Conservation (phyloP, 2,888 invertebrate genomes). For the Anticlea derivata region DNA sequence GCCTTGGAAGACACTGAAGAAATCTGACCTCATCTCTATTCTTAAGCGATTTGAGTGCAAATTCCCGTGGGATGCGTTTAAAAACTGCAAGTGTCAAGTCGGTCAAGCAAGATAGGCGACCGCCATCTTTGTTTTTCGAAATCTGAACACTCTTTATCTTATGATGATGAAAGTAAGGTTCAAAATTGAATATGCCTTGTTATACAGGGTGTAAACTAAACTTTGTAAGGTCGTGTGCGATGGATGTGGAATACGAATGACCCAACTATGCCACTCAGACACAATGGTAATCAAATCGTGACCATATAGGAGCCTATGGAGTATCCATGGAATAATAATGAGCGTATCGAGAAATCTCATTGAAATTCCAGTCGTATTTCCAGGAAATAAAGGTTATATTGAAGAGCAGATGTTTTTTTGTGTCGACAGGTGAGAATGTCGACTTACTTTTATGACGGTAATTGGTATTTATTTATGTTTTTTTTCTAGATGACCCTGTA, state of each 20-base stretch:
- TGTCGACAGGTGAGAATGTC: constrained; percentile 19
- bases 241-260: constrained; percentile 30
- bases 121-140: constrained; percentile 23
- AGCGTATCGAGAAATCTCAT: constrained; percentile 6
- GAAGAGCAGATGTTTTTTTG: constrained; percentile 1
- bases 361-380: constrained; percentile 15
- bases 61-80: constrained; percentile 15
- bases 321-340: constrained; percentile 24
- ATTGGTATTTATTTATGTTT: constrained; percentile 1
- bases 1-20: constrained; percentile 12
- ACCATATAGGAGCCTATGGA: constrained; percentile 25
- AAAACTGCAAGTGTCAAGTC: constrained; percentile 22
- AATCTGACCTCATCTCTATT: constrained; percentile 19
- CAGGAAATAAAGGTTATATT: background rate
- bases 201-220: constrained; percentile 5
- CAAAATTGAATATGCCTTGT: background rate
- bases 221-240: constrained; percentile 25
- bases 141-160: background rate
- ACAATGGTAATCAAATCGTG: constrained; percentile 31
- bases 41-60: constrained; percentile 12
- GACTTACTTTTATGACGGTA: constrained; percentile 9
- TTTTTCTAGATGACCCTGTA: background rate
- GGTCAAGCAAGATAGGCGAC: constrained; percentile 20
- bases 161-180: background rate
- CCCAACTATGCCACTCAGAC: constrained; percentile 27